These are phyloP conservation scores for Microtus ochrogaster DNA, from an alignment of 2,113 vertebrate species.

Conservation along the genomic window DNA sequence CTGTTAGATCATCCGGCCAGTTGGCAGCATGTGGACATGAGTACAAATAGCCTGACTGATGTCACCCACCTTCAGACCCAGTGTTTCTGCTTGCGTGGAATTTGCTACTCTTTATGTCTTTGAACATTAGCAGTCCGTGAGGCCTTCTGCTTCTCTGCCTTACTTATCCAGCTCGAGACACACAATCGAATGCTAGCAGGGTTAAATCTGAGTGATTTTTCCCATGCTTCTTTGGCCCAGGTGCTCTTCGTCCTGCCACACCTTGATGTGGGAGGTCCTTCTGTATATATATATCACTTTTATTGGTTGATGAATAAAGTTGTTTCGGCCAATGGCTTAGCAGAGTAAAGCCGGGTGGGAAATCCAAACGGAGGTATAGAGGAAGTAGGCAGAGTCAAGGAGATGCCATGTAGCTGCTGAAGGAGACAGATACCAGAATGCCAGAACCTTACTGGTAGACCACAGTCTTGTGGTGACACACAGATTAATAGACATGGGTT, in stretches of 20 bases:
- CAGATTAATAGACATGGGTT: no score
- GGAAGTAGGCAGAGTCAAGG: no score
- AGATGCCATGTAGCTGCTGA: no score
- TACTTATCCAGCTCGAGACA: background rate
- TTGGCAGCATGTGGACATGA: background rate
- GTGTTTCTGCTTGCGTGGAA: background rate
- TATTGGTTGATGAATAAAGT: no score
- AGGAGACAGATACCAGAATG: no score
- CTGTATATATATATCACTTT: no score
- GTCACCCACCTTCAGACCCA: background rate
- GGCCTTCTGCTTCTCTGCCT: background rate
- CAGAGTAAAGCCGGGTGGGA: no score
- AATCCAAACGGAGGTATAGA: no score
- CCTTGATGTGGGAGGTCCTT: no score
- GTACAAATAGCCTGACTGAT: background rate
- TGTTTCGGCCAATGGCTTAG: no score
- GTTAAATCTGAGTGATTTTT: background rate
- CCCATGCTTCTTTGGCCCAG: background rate
- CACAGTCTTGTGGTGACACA: no score
- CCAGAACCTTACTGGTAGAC: no score
- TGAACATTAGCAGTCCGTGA: background rate
- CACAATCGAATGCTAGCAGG: background rate
- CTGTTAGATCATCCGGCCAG: background rate
- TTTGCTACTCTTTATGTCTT: background rate
- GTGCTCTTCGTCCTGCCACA: background rate